Conservation (phyloP, 30 jellyfish, hydroid and myxozoan species). For the Turritopsis rubra region DNA sequence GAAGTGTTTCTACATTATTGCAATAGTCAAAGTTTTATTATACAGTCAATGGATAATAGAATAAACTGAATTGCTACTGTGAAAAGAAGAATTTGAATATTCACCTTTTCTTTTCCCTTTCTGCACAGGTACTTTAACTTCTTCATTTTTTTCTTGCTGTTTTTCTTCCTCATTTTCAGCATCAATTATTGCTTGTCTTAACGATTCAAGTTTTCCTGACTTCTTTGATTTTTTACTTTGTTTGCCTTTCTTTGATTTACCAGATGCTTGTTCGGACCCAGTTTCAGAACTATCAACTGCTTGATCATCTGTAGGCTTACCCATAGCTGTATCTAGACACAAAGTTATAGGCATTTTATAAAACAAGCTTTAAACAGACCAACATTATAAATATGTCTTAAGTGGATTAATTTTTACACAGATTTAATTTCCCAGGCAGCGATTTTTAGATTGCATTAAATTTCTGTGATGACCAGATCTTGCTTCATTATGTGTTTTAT, state of each 20-base stretch:
- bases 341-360: not conserved
- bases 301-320: not conserved
- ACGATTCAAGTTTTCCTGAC: constrained; percentile 49
- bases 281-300: not conserved
- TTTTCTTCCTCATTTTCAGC: constrained; percentile 35
- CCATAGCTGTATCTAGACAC: not conserved
- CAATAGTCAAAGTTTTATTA: too few relatives aligned
- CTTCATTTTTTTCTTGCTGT: constrained; percentile 4
- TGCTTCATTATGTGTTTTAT: too few relatives aligned
- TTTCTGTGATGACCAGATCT: too few relatives aligned
- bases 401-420: too few relatives aligned
- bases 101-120: constrained; percentile 17
- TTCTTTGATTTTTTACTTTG: constrained; percentile 32
- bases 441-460: too few relatives aligned
- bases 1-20: too few relatives aligned
- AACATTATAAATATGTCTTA: too few relatives aligned
- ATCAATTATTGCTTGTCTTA: constrained; percentile 69
- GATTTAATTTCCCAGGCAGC: too few relatives aligned
- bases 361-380: too few relatives aligned
- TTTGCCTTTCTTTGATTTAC: constrained; percentile 6
- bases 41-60: too few relatives aligned
- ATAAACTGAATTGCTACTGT: too few relatives aligned
- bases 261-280: not conserved
- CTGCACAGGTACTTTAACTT: constrained; percentile 9
- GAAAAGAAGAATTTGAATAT: too few relatives aligned